Conservation (phyloP, 2,888 invertebrate genomes). For the Andricus curvator region DNA sequence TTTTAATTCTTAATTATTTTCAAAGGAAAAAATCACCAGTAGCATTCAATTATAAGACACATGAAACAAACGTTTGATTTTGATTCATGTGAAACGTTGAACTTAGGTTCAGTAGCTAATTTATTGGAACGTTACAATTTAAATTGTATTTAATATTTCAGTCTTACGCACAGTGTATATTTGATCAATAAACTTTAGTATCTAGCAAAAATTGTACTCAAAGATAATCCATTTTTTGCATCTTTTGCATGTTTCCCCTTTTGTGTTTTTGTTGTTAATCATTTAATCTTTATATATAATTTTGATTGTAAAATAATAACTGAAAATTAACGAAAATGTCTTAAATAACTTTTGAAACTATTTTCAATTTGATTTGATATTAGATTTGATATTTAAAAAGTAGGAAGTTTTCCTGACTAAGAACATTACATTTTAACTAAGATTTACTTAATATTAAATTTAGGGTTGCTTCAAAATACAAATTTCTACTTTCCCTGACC, state of each 20-base stretch:
- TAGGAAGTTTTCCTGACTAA: too few relatives aligned
- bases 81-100: conserved; percentile 28
- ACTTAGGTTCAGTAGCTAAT: conserved; percentile 40
- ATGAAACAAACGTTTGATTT: conserved; percentile 18
- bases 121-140: conserved; percentile 40
- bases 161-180: conserved; percentile 36
- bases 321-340: background rate
- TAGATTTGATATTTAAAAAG: too few relatives aligned
- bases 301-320: background rate
- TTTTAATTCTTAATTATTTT: background rate
- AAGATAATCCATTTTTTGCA: background rate
- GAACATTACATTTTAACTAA: too few relatives aligned
- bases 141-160: conserved; percentile 1
- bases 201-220: conserved; percentile 3
- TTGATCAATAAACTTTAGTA: conserved; percentile 41
- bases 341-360: too few relatives aligned
- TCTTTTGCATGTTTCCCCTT: background rate
- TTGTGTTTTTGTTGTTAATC: background rate
- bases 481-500: too few relatives aligned
- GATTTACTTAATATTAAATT: too few relatives aligned
- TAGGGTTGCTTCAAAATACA: too few relatives aligned
- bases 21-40: background rate
- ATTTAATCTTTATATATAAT: background rate
- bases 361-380: too few relatives aligned
- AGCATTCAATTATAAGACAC: background rate